Evolutionary conservation across 2,888 invertebrate genomes (phyloP).

Genomic region (Meliscaeva auricollis): DNA sequence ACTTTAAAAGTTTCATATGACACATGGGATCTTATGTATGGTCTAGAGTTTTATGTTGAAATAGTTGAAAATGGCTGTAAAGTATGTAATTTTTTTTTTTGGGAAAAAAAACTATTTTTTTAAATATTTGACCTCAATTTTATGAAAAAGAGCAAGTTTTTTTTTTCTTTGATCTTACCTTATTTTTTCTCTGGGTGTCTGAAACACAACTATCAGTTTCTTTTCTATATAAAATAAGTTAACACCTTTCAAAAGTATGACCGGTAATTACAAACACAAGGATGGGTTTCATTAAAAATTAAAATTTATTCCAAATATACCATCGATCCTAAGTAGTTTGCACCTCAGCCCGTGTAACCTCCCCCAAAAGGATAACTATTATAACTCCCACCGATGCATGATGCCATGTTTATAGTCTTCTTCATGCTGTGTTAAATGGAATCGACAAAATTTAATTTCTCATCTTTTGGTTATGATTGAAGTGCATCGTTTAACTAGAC

Average conservation of each 20-base stretch:
- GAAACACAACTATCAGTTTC: no score
- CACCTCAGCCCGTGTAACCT: slow-evolving; percentile 62
- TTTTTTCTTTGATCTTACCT: no score
- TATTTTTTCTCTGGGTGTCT: no score
- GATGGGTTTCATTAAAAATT: slow-evolving; percentile 22
- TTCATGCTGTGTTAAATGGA: slow-evolving; percentile 41
- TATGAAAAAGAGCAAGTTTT: no score
- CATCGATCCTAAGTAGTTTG: slow-evolving; percentile 62
- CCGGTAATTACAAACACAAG: background rate
- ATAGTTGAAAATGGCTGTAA: no score
- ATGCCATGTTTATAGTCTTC: background rate
- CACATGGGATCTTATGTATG: no score
- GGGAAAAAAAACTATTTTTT: no score
- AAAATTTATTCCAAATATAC: slow-evolving; percentile 60
- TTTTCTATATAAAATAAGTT: background rate
- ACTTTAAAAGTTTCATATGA: no score
- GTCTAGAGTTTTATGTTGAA: no score
- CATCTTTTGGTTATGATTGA: slow-evolving; percentile 66
- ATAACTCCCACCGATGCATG: background rate
- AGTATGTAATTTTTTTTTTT: no score
- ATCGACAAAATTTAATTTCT: slow-evolving; percentile 63
- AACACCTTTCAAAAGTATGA: slow-evolving; percentile 7
- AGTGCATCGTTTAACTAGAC: slow-evolving; percentile 75
- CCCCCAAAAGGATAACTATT: slow-evolving; percentile 23
- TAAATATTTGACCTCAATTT: no score